Evolutionary conservation across 2,888 invertebrate genomes (phyloP), one percentile per base, ranked within the genome.

Genomic region (Lordiphosa andalusiaca): DNA sequence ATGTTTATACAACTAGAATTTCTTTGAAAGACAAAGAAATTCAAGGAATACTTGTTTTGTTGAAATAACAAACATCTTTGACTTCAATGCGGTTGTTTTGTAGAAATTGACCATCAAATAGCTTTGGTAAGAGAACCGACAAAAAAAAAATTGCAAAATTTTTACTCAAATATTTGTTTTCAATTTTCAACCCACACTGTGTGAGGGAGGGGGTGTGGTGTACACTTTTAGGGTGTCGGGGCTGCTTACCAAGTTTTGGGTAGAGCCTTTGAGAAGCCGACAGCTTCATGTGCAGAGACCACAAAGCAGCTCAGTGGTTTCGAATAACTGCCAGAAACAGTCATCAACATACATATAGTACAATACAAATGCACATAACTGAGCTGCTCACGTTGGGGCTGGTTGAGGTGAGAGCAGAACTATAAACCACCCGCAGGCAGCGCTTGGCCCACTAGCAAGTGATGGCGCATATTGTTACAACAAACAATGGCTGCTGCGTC

Each of bases 141-240:
- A 21, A 37, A 36, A 33, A 57, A 67, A 73, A 80, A 66, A 69
- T 67, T 66, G 61, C 63, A 57, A 57, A 73, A 78, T 78, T 78
- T 81, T 78, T 73, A 53, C 51, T 56, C 74, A 81, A 81, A 80
- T 80, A 80, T 80, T 81, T 80, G 76, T 73, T 69, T 81, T 81
- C 70, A 80, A 81, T 81, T 80, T 80, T 67, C 55, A 48, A 46
- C 48, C 62, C 71, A 60, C 54, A 49, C 44, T n/a, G n/a, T n/a
- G n/a, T n/a, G n/a, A 49, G 36, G 10, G 13, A 5, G 10, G 33
- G 7, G 16, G 42, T 9, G 33, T 6, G 12, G 19, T 16, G 12
- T 6, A 6, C 21, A 37, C 35, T 36, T 60, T 60, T 40, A 54
- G 39, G 53, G 25, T 25, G 12, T 3, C 9, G 16, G 19, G 33